Conservation (phyloP, 2,113 vertebrate genomes). For the Dryoscopus gambensis region DNA sequence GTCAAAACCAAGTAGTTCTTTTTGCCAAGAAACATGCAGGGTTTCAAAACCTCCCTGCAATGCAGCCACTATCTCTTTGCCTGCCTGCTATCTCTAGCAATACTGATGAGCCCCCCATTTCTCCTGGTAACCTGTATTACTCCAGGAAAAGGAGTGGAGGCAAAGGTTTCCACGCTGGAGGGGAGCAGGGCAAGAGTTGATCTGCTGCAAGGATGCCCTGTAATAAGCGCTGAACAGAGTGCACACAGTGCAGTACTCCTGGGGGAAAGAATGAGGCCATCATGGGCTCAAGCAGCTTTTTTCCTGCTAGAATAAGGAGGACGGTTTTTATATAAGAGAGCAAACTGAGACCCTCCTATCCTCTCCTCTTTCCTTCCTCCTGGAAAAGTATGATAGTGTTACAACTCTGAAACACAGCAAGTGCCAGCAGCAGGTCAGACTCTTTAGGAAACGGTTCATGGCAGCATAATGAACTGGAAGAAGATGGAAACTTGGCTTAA, state of each 20-base stretch:
- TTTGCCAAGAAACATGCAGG: not conserved
- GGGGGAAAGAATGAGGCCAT: not conserved
- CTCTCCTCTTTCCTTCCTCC: not conserved
- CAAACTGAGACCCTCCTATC: not conserved
- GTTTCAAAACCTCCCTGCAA: not conserved
- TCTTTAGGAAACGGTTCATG: not conserved
- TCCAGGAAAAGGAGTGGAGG: not conserved
- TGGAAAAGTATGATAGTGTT: not conserved
- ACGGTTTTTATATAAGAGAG: not conserved
- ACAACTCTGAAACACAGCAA: not conserved
- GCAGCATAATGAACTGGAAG: not conserved
- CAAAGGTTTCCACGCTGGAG: not conserved
- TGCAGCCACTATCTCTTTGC: not conserved
- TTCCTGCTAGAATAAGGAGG: not conserved
- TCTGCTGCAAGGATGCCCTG: not conserved
- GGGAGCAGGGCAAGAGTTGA: not conserved
- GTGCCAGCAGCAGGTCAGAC: not conserved
- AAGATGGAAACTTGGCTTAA: not conserved
- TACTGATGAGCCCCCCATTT: not conserved
- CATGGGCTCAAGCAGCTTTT: not conserved
- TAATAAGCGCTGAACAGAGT: not conserved
- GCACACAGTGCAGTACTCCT: not conserved
- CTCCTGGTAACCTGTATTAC: not conserved
- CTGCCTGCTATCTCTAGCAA: not conserved
- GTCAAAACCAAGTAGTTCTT: not conserved